Evolutionary conservation across 2,113 vertebrate species (phyloP).

Genomic region (Microcebus griseorufus): DNA sequence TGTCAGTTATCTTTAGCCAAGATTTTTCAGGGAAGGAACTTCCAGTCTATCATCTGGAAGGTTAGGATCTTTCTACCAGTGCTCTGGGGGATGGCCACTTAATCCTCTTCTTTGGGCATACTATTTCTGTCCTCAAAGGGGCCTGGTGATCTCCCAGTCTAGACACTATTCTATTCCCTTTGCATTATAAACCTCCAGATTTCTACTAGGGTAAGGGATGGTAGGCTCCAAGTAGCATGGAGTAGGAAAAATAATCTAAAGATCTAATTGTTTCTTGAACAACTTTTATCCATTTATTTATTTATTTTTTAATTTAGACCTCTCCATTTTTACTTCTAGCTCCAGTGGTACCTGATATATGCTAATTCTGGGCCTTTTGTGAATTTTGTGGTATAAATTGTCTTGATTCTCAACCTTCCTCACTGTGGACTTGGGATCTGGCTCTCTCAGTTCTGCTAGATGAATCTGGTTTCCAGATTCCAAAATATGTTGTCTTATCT

Average conservation of each 20-base stretch:
- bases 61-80: background rate
- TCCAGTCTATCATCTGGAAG: background rate
- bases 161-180: background rate
- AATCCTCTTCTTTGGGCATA: background rate
- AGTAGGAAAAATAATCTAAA: background rate
- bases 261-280: background rate
- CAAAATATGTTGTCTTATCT: background rate
- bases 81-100: background rate
- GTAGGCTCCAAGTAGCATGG: background rate
- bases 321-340: background rate
- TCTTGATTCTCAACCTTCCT: background rate
- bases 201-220: background rate
- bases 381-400: background rate
- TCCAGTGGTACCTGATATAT: background rate
- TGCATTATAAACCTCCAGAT: background rate
- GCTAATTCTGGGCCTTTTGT: background rate
- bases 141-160: background rate
- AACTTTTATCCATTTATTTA: background rate
- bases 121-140: background rate
- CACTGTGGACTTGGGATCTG: background rate
- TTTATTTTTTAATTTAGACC: background rate
- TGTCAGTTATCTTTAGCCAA: background rate
- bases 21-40: background rate
- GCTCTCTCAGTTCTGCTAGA: background rate
- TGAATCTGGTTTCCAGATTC: background rate